These are phyloP conservation scores for Brachynemurus nebulosus DNA, from an alignment of 2,888 invertebrate species.

Conservation along the genomic window DNA sequence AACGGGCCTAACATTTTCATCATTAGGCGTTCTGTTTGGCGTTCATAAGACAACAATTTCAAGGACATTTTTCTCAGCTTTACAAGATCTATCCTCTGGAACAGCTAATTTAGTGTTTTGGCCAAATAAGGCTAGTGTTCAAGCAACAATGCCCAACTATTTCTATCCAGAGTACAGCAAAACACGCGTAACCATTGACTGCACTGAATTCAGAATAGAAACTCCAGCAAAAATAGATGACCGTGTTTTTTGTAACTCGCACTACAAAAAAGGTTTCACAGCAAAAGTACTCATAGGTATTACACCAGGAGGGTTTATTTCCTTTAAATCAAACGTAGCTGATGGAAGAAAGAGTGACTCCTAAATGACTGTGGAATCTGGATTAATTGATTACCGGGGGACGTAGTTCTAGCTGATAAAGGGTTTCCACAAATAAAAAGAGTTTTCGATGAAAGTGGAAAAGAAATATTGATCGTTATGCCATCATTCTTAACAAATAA, in stretches of 20 bases:
- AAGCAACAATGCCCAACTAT: constrained; percentile 8
- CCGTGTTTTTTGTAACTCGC: constrained; percentile 5
- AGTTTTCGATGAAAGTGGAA: constrained; percentile 9
- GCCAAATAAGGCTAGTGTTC: constrained; percentile 5
- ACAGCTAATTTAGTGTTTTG: constrained; percentile 9
- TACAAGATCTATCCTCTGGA: constrained; percentile 1
- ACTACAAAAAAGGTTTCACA: constrained; percentile 13
- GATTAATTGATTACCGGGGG: constrained; percentile 13
- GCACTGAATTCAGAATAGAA: constrained; percentile 9
- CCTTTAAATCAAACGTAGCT: constrained; percentile 15
- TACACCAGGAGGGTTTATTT: constrained; percentile 14
- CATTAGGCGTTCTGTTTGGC: constrained; percentile 13
- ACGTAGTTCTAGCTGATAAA: constrained; percentile 14
- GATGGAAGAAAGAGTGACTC: constrained; percentile 16
- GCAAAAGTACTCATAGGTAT: constrained; percentile 15
- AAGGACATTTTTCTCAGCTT: constrained; percentile 13
- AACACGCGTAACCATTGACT: constrained; percentile 10
- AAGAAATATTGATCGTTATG: constrained; percentile 10
- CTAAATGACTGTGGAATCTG: constrained; percentile 16
- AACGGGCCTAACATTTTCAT: constrained; percentile 15
- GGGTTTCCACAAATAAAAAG: constrained; percentile 11
- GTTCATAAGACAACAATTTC: constrained; percentile 16
- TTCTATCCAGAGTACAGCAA: constrained; percentile 8
- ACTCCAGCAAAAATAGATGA: constrained; percentile 1
- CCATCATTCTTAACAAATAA: constrained; percentile 10